phyloP scores from a whole-genome alignment of 2,113 vertebrate genomes.

The Otolemur garnettii region DNA sequence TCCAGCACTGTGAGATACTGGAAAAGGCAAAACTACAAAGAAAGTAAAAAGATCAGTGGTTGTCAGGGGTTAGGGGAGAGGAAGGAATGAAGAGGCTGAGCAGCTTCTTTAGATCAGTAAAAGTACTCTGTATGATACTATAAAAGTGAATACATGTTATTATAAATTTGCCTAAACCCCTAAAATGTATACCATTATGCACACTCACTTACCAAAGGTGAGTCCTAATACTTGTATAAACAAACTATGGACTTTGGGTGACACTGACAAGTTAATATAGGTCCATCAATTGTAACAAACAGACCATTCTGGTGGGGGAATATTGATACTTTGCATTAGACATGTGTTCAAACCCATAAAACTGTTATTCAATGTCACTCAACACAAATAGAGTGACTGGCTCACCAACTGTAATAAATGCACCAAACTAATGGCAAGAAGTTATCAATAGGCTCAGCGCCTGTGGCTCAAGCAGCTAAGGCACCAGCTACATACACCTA shows the following conservation, averaged over 20 bases:
- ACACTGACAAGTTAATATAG: not conserved
- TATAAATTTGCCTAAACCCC: not conserved
- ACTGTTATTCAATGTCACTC: not conserved
- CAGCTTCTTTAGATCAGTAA: not conserved
- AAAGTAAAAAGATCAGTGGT: not conserved
- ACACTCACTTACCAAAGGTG: not conserved
- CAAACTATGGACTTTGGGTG: not conserved
- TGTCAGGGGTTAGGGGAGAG: not conserved
- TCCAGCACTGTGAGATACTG: not conserved
- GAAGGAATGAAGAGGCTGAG: not conserved
- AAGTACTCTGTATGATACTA: not conserved
- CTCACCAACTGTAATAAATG: not conserved
- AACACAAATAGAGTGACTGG: not conserved
- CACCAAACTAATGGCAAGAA: not conserved
- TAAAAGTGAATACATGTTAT: not conserved
- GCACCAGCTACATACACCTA: too few species aligned
- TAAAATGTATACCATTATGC: not conserved
- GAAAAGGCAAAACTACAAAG: not conserved
- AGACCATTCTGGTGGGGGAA: not conserved
- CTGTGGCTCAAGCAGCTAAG: too few species aligned
- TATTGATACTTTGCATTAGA: not conserved
- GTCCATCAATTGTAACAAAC: not conserved
- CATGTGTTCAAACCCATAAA: constrained; percentile 30
- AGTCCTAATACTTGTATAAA: not conserved
- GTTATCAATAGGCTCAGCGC: not conserved